Evolutionary conservation across 2,113 vertebrate genomes (phyloP).

Genomic region (Fregetta grallaria): DNA sequence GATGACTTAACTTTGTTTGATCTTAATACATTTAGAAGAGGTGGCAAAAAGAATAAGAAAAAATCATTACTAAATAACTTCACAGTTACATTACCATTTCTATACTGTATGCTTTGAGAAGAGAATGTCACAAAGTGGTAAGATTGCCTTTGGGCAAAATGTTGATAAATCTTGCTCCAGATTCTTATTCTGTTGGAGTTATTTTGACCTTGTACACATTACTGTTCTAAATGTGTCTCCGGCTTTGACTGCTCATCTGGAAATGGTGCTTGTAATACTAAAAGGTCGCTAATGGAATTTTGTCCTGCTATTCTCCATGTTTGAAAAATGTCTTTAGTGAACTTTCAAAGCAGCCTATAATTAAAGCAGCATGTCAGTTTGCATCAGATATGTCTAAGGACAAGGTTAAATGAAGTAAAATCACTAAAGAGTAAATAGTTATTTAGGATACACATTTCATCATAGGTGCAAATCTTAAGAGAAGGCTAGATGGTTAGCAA

Average conservation of each 20-base stretch:
- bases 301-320: background rate
- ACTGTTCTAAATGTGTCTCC: constrained; percentile 6
- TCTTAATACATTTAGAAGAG: background rate
- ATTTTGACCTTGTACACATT: background rate
- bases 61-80: background rate
- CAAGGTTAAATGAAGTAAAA: background rate
- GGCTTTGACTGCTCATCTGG: constrained; percentile 8
- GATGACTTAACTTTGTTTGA: background rate
- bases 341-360: background rate
- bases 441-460: background rate
- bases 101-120: background rate
- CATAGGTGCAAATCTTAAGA: background rate
- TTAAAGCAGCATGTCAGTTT: background rate
- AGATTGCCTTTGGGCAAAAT: background rate
- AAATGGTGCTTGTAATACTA: background rate
- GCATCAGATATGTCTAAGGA: background rate
- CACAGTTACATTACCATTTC: background rate
- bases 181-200: background rate
- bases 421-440: background rate
- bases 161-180: background rate
- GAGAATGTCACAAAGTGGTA: background rate
- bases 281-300: constrained; percentile 39
- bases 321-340: constrained; percentile 7
- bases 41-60: background rate
- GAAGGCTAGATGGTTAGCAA: background rate